Evolutionary conservation across 2,888 invertebrate genomes (phyloP).

Genomic region (Pandemis heparana): DNA sequence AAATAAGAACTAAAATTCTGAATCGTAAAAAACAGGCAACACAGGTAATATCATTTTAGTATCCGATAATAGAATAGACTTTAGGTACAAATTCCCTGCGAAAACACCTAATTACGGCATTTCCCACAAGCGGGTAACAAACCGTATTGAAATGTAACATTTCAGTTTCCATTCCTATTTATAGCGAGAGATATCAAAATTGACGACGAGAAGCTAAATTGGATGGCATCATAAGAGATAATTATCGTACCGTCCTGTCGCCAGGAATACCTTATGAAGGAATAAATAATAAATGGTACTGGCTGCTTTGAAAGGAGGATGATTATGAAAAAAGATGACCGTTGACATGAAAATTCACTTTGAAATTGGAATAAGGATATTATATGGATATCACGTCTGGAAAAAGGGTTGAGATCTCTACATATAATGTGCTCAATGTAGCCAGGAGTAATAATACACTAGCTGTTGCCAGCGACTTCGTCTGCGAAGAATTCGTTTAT

Average conservation of each 20-base stretch:
- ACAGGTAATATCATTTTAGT: too few species aligned
- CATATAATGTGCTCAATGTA: too few species aligned
- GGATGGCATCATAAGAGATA: slow-evolving; percentile 40
- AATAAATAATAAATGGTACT: slow-evolving; percentile 29
- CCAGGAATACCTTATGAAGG: slow-evolving; percentile 27
- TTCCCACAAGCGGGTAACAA: neutral
- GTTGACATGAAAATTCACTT: slow-evolving; percentile 2
- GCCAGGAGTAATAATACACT: too few species aligned
- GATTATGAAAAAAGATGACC: neutral
- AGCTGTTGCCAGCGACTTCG: too few species aligned
- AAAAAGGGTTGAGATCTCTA: neutral
- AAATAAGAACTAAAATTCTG: too few species aligned
- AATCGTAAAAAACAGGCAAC: too few species aligned
- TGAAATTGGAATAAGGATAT: slow-evolving; percentile 1
- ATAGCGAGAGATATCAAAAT: slow-evolving; percentile 23
- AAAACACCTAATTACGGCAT: neutral
- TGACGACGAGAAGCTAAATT: slow-evolving; percentile 24
- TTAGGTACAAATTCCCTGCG: neutral
- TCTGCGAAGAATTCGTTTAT: too few species aligned
- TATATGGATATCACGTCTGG: neutral
- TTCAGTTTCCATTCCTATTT: neutral
- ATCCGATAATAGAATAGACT: too few species aligned
- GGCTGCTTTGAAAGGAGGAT: neutral
- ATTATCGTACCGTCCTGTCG: slow-evolving; percentile 29
- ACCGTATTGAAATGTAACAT: neutral